Base-by-base conservation (phyloP, 2,797 vertebrate species). In the Hydrocynus forskahlii region DNA sequence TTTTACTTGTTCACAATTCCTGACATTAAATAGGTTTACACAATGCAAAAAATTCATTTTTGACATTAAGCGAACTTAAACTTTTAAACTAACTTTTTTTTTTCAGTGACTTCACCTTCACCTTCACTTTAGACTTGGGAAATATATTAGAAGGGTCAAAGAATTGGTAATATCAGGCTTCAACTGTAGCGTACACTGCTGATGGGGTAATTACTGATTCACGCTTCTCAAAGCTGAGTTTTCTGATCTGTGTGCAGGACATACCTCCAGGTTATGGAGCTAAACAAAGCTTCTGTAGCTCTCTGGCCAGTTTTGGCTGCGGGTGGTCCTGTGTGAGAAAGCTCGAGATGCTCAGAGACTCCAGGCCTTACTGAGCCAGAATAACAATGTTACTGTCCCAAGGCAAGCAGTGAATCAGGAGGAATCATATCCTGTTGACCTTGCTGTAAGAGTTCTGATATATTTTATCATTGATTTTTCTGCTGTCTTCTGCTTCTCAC, bases 391-490 rank as follows among this genome's bases (percentile, higher is more conserved):
- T 66, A 76, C 68, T 83, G 77, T 85, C 80, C 79, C 60, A 86
- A 86, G 88, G 92, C 87, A 90, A 87, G 84, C 89, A 91, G 89
- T 72, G 89, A 88, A 88, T 91, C 83, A 81, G 92, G 90, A 93
- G 87, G 93, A 94, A 93, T 93, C 92, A 93, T 92, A 92, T 94
- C 91, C 93, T 92, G 89, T 93, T 94, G 93, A 94, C 94, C 92
- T 94, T 94, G 93, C 93, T 94, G 89, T 90, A 92, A 89, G 91
- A 91, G 80, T 89, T 91, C 85, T 92, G 89, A 93, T 94, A 90
- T 93, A 92, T 94, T 94, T 94, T 90, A 93, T 93, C 90, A 94
- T 94, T 84, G 94, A 95, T 94, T 94, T 87, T 94, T 89, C 88
- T 87, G 89, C 92, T 90, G 86, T 85, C 84, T 88, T 91, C 88